Percentiles rank a stretch among this genome's conserved stretches.
phyloP scores from a whole-genome alignment of 2,113 vertebrate species.

The Rhombomys opimus region DNA sequence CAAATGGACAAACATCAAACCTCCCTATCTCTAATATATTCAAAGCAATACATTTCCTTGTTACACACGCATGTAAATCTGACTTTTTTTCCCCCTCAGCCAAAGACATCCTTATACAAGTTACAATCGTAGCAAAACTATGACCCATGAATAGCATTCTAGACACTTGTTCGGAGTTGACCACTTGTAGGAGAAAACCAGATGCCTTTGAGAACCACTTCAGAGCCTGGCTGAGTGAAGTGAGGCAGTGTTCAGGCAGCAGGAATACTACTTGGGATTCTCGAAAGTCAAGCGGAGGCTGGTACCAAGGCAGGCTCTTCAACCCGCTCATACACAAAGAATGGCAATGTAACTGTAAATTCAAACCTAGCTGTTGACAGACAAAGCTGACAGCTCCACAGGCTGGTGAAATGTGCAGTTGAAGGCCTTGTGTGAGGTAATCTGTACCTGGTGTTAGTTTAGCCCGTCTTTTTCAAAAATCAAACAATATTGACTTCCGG shows the following conservation, averaged over 20 bases:
- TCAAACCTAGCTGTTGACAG: neutral
- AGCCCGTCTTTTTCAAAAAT: neutral
- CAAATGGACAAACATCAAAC: neutral
- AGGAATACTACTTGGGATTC: neutral
- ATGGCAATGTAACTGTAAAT: neutral
- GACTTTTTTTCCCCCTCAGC: neutral
- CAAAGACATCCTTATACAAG: neutral
- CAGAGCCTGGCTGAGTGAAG: neutral
- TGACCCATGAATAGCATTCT: neutral
- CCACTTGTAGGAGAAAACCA: neutral
- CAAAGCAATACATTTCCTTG: neutral
- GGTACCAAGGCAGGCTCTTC: neutral
- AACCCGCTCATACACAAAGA: neutral
- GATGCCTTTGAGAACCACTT: accelerated
- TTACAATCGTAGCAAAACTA: neutral
- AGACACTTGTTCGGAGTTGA: neutral
- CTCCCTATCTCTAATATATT: neutral
- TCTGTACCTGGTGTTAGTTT: neutral
- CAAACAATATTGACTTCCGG: neutral
- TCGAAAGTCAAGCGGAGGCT: neutral
- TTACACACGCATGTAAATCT: neutral
- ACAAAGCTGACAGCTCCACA: neutral
- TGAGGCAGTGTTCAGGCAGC: neutral
- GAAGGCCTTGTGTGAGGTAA: neutral
- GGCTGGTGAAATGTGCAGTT: neutral